A percentile compares a stretch with the other conserved stretches of the same genome.
Conservation (phyloP, 2,113 vertebrate species). For the Corvus moneduloides region DNA sequence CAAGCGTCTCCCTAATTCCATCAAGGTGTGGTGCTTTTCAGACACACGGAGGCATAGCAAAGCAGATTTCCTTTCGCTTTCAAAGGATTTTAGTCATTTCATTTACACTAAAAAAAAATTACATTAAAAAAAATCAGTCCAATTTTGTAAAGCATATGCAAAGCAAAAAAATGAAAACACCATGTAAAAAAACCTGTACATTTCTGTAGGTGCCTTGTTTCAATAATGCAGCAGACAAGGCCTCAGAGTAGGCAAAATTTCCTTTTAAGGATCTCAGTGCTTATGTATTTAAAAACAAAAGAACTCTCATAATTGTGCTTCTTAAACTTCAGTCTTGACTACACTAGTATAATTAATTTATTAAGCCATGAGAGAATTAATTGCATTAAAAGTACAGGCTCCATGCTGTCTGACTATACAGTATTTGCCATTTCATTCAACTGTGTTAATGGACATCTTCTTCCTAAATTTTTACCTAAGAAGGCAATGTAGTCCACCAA, state of each 20-base stretch:
- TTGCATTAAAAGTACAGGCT: conserved; percentile 41
- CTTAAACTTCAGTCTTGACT: not conserved
- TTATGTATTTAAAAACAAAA: not conserved
- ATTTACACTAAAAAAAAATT: not conserved
- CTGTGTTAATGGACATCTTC: not conserved
- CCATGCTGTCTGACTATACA: conserved; percentile 40
- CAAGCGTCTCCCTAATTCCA: not conserved
- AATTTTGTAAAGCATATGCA: not conserved
- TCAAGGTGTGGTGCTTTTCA: not conserved
- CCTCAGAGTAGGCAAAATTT: not conserved
- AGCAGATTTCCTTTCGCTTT: not conserved
- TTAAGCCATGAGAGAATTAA: conserved; percentile 48
- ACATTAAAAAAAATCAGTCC: not conserved
- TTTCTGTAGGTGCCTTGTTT: not conserved
- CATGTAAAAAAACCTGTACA: not conserved
- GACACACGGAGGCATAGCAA: not conserved
- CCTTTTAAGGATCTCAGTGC: not conserved
- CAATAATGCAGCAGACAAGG: not conserved
- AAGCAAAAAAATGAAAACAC: not conserved
- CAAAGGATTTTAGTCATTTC: not conserved
- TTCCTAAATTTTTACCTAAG: not conserved
- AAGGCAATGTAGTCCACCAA: not conserved
- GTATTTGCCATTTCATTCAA: conserved; percentile 20
- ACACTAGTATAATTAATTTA: not conserved
- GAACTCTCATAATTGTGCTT: not conserved